Conservation (phyloP, 2,113 vertebrate species). For the Eclectus roratus region DNA sequence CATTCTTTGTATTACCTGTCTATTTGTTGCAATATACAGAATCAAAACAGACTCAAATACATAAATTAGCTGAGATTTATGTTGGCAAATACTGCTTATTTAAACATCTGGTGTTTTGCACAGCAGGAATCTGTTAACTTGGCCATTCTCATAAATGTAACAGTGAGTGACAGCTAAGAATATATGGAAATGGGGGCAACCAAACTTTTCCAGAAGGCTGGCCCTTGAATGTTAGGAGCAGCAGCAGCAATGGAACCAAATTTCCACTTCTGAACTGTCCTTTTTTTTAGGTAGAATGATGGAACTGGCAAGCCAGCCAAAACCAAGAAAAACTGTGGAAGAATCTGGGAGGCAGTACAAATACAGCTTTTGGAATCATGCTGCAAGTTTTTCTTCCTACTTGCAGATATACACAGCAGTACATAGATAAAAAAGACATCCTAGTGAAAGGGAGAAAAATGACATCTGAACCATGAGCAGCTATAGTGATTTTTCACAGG, state of each 20-base stretch:
- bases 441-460: neutral
- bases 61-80: neutral
- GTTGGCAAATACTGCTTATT: neutral
- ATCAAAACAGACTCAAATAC: neutral
- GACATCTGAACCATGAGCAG: neutral
- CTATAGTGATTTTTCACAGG: neutral
- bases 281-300: neutral
- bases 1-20: neutral
- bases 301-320: neutral
- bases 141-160: neutral
- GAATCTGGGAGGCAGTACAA: neutral
- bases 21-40: neutral
- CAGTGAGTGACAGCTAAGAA: neutral
- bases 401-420: neutral
- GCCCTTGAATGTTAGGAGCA: neutral
- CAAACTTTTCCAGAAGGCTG: neutral
- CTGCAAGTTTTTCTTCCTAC: neutral
- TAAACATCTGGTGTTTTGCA: neutral
- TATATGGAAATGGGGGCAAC: neutral
- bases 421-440: neutral
- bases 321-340: neutral
- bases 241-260: neutral
- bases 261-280: neutral
- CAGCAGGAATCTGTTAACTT: neutral
- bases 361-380: neutral